A percentile compares a stretch with the other conserved stretches of the same genome.
These are phyloP conservation scores for Plebejus anna DNA, from an alignment of 2,888 invertebrate genomes.

Conservation along the genomic window DNA sequence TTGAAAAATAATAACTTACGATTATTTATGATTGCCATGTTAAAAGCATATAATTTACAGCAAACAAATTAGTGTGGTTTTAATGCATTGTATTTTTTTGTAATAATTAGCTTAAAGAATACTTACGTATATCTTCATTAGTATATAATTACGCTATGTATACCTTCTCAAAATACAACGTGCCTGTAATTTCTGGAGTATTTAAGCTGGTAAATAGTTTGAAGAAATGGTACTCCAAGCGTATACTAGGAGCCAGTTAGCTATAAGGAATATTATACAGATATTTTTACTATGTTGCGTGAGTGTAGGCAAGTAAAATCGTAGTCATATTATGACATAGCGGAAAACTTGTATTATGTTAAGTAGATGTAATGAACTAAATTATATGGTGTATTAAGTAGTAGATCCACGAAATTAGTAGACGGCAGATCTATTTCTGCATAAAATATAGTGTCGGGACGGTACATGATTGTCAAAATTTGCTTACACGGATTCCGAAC, in stretches of 20 bases:
- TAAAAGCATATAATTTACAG: not conserved
- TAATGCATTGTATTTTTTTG: not conserved
- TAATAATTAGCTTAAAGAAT: not conserved
- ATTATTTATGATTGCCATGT: constrained; percentile 17
- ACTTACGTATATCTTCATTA: no score
- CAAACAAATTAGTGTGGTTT: not conserved
- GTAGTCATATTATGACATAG: not conserved
- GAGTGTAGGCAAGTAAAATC: not conserved
- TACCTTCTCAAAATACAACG: not conserved
- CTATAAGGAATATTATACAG: not conserved
- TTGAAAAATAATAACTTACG: constrained; percentile 7
- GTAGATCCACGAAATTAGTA: not conserved
- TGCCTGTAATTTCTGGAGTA: not conserved
- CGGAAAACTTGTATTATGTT: not conserved
- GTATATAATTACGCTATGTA: not conserved
- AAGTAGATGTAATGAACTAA: not conserved
- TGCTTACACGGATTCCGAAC: no score
- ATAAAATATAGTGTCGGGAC: no score
- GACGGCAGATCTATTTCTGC: no score
- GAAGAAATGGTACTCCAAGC: not conserved
- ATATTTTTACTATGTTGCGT: not conserved
- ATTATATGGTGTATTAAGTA: not conserved
- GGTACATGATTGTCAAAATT: no score
- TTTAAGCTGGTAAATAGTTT: not conserved
- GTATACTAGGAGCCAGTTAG: not conserved